Conservation (phyloP, 2,797 vertebrate species). For the Buceros bicornis region DNA sequence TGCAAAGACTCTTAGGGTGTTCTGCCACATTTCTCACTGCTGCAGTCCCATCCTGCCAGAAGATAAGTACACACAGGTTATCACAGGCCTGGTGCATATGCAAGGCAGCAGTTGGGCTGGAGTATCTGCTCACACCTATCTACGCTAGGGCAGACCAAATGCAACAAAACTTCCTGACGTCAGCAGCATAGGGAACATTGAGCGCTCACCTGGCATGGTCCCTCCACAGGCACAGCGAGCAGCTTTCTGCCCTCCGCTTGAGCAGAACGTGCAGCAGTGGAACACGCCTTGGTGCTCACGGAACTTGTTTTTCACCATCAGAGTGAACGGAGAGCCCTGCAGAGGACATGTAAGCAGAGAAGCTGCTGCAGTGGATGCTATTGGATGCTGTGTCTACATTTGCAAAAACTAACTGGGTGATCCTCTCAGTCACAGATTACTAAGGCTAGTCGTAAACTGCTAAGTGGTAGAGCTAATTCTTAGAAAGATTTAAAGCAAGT, state of each 20-base stretch:
- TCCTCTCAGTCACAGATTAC: background rate
- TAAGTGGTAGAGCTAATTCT: background rate
- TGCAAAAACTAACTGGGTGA: background rate
- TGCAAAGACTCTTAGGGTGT: background rate
- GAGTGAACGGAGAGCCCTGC: conserved; percentile 90
- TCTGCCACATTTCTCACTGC: background rate
- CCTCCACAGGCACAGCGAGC: conserved; percentile 90
- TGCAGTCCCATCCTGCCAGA: background rate
- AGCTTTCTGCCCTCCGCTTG: conserved; percentile 90
- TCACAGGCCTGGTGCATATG: background rate
- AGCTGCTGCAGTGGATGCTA: background rate
- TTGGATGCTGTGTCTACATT: background rate
- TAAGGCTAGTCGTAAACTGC: background rate
- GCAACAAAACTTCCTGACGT: background rate
- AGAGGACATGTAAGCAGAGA: background rate
- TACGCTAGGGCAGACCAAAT: background rate
- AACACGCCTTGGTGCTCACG: conserved; percentile 86
- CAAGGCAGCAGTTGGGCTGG: background rate
- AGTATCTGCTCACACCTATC: background rate
- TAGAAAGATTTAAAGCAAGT: background rate
- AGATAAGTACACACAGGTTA: rapidly evolving
- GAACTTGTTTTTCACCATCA: conserved; percentile 85
- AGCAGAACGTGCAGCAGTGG: conserved; percentile 96
- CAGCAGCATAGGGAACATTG: background rate
- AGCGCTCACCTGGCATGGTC: conserved; percentile 90